Evolutionary conservation across 30 jellyfish, hydroid and myxozoan genomes (phyloP), one percentile per base, ranked within the genome.

Genomic region (Aurelia sp.): DNA sequence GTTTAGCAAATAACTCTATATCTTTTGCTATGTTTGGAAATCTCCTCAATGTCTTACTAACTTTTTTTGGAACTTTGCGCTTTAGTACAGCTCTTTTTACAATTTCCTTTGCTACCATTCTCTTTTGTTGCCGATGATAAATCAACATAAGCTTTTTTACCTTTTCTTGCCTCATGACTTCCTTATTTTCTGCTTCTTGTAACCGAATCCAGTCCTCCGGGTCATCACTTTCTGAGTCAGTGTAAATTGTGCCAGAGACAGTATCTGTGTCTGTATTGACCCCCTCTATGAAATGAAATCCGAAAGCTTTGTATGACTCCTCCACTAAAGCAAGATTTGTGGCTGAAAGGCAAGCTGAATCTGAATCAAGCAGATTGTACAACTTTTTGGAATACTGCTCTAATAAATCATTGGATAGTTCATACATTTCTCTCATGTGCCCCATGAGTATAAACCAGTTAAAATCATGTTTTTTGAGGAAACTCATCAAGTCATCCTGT

Each of bases 361-460:
- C 20, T n/a, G n/a, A n/a, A n/a, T n/a, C n/a, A 57, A 57, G 20
- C 24, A 57, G 4, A 13, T 57, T 57, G 24, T 57, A 19, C 67
- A 57, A 57, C 3, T 57, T 57, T 57, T 57, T 16, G 20, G 67
- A 57, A 57, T 9, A 57, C 76, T 65, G 76, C 30, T 65, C 44
- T 24, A 65, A 51, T 51, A 65, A 65, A 65, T 65, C 76, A 65
- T 65, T 24, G 44, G 76, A 65, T 65, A 65, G 2, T 65, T 65
- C 8, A 65, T 65, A 65, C 33, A 24, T 65, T 65, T 16, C 76
- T 65, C 76, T 65, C 33, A 65, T n/a, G 44, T 65, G 4, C 3
- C 76, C 82, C 63, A 71, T 24, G 35, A 71, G 68, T 33, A 38
- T 38, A 24, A 71, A 21, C 82, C 82, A 71, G 48, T 71, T 71